Percentiles rank a stretch among this genome's conserved stretches.
Conservation (phyloP, 1,140 invertebrate genomes). For the Pogonus chalceus region DNA sequence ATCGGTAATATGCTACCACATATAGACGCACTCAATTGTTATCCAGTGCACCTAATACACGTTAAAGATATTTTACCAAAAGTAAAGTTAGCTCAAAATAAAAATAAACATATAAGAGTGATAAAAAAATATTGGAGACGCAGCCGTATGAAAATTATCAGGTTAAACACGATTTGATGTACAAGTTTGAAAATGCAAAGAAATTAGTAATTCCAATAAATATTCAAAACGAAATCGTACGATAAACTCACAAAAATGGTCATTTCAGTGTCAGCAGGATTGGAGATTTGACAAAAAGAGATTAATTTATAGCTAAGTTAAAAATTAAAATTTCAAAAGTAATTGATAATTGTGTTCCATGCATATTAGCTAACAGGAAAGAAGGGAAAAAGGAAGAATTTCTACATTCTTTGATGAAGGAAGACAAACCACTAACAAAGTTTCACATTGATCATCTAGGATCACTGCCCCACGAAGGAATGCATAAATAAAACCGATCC, state of each 20-base stretch:
- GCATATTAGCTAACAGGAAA: neutral
- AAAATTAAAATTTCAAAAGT: neutral
- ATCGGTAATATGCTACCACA: constrained; percentile 23
- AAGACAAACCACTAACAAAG: constrained; percentile 22
- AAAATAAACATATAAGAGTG: no score
- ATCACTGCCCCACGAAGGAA: constrained; percentile 25
- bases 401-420: constrained; percentile 24
- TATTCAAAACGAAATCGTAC: no score
- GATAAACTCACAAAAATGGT: no score
- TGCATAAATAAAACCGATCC: constrained; percentile 17
- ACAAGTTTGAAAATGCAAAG: neutral
- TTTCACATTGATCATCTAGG: constrained; percentile 27
- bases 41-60: neutral
- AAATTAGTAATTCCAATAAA: neutral
- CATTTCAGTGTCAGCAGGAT: neutral
- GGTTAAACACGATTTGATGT: no score
- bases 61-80: neutral
- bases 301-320: neutral
- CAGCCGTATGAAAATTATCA: neutral
- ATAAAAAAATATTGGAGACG: neutral
- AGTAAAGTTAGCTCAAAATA: no score
- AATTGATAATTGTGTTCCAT: neutral
- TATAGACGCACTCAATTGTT: constrained; percentile 25
- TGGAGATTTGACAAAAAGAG: neutral
- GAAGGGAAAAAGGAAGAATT: constrained; percentile 14